A percentile compares a stretch with the other conserved stretches of the same genome.
phyloP scores from a whole-genome alignment of 2,888 invertebrate genomes.

The Archips crataeganus region DNA sequence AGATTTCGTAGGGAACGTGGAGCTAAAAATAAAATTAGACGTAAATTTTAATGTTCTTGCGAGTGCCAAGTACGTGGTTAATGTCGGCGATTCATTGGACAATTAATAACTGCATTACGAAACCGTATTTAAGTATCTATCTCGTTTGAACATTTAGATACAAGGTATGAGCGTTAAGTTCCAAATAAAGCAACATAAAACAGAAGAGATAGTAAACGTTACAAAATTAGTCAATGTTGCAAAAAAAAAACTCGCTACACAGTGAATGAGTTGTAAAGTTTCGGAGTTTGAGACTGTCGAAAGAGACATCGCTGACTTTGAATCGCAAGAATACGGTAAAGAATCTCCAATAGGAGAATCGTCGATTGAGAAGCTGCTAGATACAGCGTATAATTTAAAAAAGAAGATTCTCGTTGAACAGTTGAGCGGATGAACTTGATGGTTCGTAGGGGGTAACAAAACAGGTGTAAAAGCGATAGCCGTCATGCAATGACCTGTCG shows the following conservation, averaged over 20 bases:
- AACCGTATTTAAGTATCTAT: neutral
- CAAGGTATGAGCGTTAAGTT: neutral
- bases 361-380: neutral
- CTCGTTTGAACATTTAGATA: neutral
- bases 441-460: constrained; percentile 1
- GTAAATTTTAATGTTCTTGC: constrained; percentile 16
- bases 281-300: neutral
- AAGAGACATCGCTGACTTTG: neutral
- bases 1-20: constrained; percentile 4
- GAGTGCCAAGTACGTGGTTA: constrained; percentile 47
- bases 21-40: constrained; percentile 36
- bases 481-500: constrained; percentile 83
- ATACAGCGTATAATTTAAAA: neutral
- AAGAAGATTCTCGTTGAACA: neutral
- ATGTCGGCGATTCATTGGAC: neutral
- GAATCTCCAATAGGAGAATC: neutral
- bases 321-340: neutral
- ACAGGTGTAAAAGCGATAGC: constrained; percentile 17
- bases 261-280: neutral
- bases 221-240: neutral
- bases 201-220: neutral
- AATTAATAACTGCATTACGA: constrained; percentile 2
- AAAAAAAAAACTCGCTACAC: neutral
- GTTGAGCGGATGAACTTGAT: neutral
- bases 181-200: neutral